Evolutionary conservation across 2,797 vertebrate genomes (phyloP), one percentile per base, ranked within the genome.

Genomic region (Scleropages formosus): DNA sequence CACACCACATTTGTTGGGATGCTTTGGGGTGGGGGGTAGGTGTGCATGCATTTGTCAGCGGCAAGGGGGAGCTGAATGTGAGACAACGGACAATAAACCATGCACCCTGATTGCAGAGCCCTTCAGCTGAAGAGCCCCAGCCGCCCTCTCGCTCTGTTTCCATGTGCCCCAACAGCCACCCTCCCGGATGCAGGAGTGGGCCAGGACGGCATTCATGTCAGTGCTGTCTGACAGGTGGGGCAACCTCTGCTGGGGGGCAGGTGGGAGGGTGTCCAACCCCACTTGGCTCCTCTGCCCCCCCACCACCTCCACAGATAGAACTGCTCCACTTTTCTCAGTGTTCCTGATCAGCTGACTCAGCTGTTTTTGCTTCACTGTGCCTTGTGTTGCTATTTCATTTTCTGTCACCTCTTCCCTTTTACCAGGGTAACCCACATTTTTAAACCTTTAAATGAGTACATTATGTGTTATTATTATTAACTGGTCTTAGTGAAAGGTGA

Each of bases 31-130:
- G 59, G 58, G 81, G 85, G 85, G 58, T 20, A 63, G 76, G 75
- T 68, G 58, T 59, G 62, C 60, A 64, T 67, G 65, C 51, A 27
- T 59, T 72, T 56, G 56, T 59, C 51, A 56, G 65, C 18, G 20
- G 59, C 44, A 87, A 87, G 88, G 84, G 83, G 83, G 75, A 64
- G 86, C 90, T 88, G 84, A 88, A 85, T 87, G 89, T 89, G 87
- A 90, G 87, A 88, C 88, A 88, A 88, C 82, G 87, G 90, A 87
- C 88, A 89, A 90, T 89, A 80, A 91, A 92, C 91, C 89, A 90
- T 88, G 86, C 84, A 83, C 51, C 70, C 75, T 91, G 91, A 93
- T 91, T 92, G 90, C 89, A 86, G 81, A 85, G 88, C 85, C 85
- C 89, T 91, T 88, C 82, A 88, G 80, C 82, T 89, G 84, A 89